These are phyloP conservation scores for Gnathonemus longibarbis DNA, from an alignment of 2,113 vertebrate species.

Conservation along the genomic window DNA sequence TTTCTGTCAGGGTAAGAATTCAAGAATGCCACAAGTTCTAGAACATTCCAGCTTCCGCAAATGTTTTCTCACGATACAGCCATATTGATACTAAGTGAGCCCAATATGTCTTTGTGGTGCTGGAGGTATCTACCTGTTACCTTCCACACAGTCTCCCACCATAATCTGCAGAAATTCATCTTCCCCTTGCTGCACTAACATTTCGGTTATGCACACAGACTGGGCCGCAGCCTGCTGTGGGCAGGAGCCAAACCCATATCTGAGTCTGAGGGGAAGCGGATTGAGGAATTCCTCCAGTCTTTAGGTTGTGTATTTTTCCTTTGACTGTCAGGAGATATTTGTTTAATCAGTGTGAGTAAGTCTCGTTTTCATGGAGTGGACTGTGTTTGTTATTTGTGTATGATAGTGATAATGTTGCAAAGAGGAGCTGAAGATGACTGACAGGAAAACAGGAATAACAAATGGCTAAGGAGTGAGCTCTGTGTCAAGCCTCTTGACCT, in stretches of 20 bases:
- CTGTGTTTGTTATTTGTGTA: neutral
- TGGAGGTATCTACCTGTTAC: neutral
- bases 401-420: neutral
- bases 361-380: neutral
- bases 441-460: neutral
- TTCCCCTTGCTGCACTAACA: neutral
- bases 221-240: neutral
- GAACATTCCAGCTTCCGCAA: neutral
- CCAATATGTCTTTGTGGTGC: neutral
- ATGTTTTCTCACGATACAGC: neutral
- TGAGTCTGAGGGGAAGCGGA: neutral
- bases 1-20: neutral
- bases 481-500: neutral
- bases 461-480: neutral
- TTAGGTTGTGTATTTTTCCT: slow-evolving; percentile 51
- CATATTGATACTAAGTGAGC: neutral
- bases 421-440: neutral
- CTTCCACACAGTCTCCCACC: neutral
- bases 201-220: neutral
- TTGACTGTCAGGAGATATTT: slow-evolving; percentile 40
- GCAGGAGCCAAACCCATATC: neutral
- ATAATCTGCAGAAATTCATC: neutral
- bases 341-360: slow-evolving; percentile 27
- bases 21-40: neutral
- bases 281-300: neutral